Base-by-base conservation (phyloP, 2,888 invertebrate genomes). In the Thumatha senex region DNA sequence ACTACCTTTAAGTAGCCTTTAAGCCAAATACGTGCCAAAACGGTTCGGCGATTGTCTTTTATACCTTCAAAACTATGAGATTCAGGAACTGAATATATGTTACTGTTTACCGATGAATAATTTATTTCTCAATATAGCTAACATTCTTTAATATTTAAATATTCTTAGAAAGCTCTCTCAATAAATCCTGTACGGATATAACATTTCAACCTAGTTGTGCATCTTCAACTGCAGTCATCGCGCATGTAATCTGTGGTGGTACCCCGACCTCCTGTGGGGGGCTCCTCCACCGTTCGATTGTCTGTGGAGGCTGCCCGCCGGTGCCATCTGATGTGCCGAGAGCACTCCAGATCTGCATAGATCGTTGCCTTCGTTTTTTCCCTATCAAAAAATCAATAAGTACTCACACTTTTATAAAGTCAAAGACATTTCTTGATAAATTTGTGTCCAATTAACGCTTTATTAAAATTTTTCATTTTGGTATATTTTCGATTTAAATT, bases 331-430 rank as follows among this genome's bases (percentile, higher is more conserved):
- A 90, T 89, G 90, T 91, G 89, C 89, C 86, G 90, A 90, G 90
- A 90, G 89, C 89, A 89, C 91, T 90, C 86, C 89, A 91, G 91
- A 91, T 91, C 91, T 91, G 91, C 91, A 91, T 91, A 90, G 90
- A 90, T 88, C 90, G 91, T 89, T 89, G 90, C 85, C 90, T 89
- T 89, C 89, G 84, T 90, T 91, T 91, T 90, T 91, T 90, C 88
- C 86, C 89, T 89, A 89, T 91, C 90, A 85, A 80, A 90, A 90
- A 91, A 91, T 91, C 90, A 90, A 91, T 91, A 91, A 5, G 18
- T 91, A 91, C 89, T 82, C 76, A 84, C 84, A 79, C 82, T 82
- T 87, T 85, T 82, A 84, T 86, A 87, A 84, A 89, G 81, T 84
- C 82, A 79, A 81, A 71, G 86, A 84, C 85, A 85, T 80, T 84